Evolutionary conservation across 2,888 invertebrate species (phyloP), one percentile per base, ranked within the genome.

Genomic region (Ochropacha duplaris): DNA sequence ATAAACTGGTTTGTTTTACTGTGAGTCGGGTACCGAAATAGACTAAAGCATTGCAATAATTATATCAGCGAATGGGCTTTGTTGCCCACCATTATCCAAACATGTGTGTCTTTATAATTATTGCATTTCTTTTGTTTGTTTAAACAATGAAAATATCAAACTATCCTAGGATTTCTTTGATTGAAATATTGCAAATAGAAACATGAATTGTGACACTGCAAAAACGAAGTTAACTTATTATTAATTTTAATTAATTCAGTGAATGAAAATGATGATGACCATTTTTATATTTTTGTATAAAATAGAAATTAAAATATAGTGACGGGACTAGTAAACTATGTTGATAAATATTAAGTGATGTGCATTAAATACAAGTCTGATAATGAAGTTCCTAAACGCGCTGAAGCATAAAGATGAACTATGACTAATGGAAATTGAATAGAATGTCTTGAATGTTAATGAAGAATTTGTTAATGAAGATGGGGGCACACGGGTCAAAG

Each of bases 401-500:
- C 67, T 64, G n/a, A 70, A 72, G 65, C 66, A 69, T 64, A 68
- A 31, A 56, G 54, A 51, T 36, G 44, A n/a, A 26, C 34, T 61
- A 56, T 54, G 49, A 56, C 60, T 58, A 55, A 62, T 64, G 64
- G 57, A 64, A 34, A 71, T 62, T 64, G 71, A 66, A 70, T 73
- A 81, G 62, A 72, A 86, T 87, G 88, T 72, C 74, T 69, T 82
- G 71, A 83, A 71, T 76, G 73, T 87, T 83, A 63, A 86, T 87
- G 87, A 88, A 81, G 82, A 78, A 80, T 69, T 72, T 44, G 19
- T 44, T 44, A 19, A 44, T 79, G 79, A 94, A 90, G 83, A 96
- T 96, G 96, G 96, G 96, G 74, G 96, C 96, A 69, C 95, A 96
- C 90, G 95, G 95, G 78, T 96, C 96, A 61, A 96, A 96, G 92